Conservation (phyloP, 2,888 invertebrate genomes). For the Drosophila mimica region DNA sequence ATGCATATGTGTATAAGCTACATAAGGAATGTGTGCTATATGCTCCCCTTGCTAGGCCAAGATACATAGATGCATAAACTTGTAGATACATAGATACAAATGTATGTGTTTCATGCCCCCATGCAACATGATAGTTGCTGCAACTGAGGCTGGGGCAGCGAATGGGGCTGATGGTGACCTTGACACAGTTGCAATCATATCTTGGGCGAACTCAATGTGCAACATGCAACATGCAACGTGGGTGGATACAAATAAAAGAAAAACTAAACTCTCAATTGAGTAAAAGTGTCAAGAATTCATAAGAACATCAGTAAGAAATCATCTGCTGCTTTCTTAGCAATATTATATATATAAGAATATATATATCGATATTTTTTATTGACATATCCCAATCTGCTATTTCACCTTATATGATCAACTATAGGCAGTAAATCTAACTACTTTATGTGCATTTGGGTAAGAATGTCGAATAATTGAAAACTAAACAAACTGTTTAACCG, state of each 20-base stretch:
- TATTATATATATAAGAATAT: neutral
- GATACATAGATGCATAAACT: slow-evolving; percentile 30
- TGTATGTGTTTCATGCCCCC: slow-evolving; percentile 34
- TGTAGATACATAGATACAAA: slow-evolving; percentile 11
- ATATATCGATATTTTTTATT: neutral
- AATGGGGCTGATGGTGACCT: slow-evolving; percentile 47
- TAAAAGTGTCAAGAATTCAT: slow-evolving; percentile 3
- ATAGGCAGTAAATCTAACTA: neutral
- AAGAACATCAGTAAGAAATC: too few species aligned
- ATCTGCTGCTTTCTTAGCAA: neutral
- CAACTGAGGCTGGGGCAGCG: slow-evolving; percentile 26
- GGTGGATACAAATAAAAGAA: slow-evolving; percentile 5
- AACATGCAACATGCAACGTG: slow-evolving; percentile 8
- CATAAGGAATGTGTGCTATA: slow-evolving; percentile 8
- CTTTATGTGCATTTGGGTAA: neutral
- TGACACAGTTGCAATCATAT: slow-evolving; percentile 52
- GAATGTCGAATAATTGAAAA: too few species aligned
- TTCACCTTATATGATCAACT: neutral
- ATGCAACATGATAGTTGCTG: slow-evolving; percentile 26
- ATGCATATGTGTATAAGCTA: slow-evolving; percentile 11
- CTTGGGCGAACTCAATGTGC: slow-evolving; percentile 32
- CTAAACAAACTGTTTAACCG: too few species aligned
- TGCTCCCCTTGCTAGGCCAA: slow-evolving; percentile 36
- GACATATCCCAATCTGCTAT: neutral
- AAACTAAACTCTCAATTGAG: slow-evolving; percentile 9